Conservation (phyloP, 2,797 vertebrate species). For the Eulemur coronatus region DNA sequence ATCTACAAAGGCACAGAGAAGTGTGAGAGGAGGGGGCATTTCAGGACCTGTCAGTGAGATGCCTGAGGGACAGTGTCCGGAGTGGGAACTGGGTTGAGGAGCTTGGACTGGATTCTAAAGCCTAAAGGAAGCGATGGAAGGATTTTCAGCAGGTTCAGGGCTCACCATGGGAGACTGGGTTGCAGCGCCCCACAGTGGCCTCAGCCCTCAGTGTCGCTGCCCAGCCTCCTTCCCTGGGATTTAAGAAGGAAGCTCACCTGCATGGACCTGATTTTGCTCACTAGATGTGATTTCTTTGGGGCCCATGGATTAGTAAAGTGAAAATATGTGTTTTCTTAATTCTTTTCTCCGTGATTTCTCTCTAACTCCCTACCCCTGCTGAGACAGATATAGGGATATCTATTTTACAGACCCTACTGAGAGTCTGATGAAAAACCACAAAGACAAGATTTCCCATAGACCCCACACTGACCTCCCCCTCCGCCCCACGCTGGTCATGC, state of each 20-base stretch:
- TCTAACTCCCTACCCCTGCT: neutral
- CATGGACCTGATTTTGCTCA: neutral
- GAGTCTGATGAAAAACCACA: neutral
- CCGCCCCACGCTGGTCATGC: neutral
- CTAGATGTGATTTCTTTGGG: neutral
- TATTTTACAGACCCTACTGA: neutral
- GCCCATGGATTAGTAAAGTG: neutral
- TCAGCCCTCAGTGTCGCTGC: neutral
- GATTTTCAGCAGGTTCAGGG: neutral
- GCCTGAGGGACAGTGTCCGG: neutral
- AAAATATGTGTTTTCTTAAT: neutral
- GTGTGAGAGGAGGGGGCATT: neutral
- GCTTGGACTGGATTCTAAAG: neutral
- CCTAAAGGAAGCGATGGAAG: neutral
- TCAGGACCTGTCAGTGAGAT: neutral
- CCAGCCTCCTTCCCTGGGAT: neutral
- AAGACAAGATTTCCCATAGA: neutral
- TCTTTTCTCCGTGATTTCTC: neutral
- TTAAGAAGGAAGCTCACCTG: neutral
- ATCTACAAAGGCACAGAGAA: neutral
- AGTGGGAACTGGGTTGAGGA: neutral
- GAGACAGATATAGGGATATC: neutral
- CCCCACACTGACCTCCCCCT: neutral
- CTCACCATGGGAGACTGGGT: neutral
- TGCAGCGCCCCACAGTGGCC: neutral